phyloP scores from a whole-genome alignment of 2,797 vertebrate species.

The Lagorchestes hirsutus region DNA sequence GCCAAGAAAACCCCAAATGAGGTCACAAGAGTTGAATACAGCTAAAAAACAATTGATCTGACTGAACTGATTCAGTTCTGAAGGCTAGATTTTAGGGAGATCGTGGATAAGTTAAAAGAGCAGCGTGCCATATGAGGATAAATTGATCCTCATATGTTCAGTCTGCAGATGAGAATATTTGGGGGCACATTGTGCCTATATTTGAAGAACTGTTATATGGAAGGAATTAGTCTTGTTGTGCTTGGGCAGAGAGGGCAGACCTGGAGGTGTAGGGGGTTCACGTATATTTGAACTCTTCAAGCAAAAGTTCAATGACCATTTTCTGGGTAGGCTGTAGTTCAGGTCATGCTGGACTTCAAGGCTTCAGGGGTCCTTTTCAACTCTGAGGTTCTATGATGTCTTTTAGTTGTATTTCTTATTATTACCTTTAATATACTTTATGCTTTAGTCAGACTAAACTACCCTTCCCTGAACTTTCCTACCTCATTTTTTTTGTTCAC shows the following conservation, averaged over 20 bases:
- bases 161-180: neutral
- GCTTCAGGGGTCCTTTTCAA: neutral
- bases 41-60: neutral
- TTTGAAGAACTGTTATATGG: neutral
- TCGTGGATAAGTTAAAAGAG: neutral
- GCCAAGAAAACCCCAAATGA: neutral
- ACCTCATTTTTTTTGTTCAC: neutral
- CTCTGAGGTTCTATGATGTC: neutral
- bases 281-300: neutral
- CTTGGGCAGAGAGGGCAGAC: neutral
- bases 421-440: neutral
- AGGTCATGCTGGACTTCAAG: neutral
- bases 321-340: neutral
- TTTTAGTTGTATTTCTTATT: neutral
- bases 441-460: neutral
- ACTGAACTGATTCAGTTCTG: too few relatives aligned
- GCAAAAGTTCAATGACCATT: neutral
- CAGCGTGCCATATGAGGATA: too few relatives aligned
- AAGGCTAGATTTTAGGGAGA: too few relatives aligned
- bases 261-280: neutral
- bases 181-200: too few relatives aligned
- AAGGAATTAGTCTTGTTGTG: neutral
- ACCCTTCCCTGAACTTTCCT: neutral
- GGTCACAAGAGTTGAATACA: neutral
- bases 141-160: neutral